Percentiles rank a stretch among this genome's conserved stretches.
phyloP scores from a whole-genome alignment of 2,113 vertebrate species.

The Hirundichthys speculiger region DNA sequence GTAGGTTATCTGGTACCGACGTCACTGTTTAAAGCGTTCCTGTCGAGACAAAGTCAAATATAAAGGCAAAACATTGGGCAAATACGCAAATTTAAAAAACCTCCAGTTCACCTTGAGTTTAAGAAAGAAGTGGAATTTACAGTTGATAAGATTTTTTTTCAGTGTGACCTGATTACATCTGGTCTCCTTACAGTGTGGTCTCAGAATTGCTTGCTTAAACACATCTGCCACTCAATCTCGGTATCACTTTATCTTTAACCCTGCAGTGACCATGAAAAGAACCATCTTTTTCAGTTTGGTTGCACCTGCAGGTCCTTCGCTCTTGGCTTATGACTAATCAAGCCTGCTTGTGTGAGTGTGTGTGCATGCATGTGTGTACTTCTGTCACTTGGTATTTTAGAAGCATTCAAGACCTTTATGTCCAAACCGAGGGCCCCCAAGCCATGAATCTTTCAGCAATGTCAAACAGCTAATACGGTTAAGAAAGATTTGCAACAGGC shows the following conservation, averaged over 20 bases:
- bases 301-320: conserved; percentile 27
- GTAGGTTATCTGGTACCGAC: neutral
- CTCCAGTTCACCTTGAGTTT: neutral
- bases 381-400: conserved; percentile 3
- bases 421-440: neutral
- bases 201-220: too few relatives aligned
- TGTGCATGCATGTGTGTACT: neutral
- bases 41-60: conserved; percentile 7
- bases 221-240: conserved; percentile 9
- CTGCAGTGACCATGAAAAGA: conserved; percentile 4
- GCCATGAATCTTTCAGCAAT: conserved; percentile 6
- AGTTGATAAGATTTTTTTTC: neutral
- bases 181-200: neutral
- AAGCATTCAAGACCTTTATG: conserved; percentile 8
- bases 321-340: neutral
- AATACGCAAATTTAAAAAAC: conserved; percentile 1
- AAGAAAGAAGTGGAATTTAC: conserved; percentile 9
- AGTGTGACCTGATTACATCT: neutral
- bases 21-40: neutral
- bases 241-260: conserved; percentile 24
- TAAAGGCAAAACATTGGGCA: neutral
- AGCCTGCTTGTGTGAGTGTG: neutral
- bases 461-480: conserved; percentile 25
- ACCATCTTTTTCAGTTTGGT: conserved; percentile 5
- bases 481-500: conserved; percentile 9